Evolutionary conservation across 2,888 invertebrate species (phyloP).

Genomic region (Phortica okadai): DNA sequence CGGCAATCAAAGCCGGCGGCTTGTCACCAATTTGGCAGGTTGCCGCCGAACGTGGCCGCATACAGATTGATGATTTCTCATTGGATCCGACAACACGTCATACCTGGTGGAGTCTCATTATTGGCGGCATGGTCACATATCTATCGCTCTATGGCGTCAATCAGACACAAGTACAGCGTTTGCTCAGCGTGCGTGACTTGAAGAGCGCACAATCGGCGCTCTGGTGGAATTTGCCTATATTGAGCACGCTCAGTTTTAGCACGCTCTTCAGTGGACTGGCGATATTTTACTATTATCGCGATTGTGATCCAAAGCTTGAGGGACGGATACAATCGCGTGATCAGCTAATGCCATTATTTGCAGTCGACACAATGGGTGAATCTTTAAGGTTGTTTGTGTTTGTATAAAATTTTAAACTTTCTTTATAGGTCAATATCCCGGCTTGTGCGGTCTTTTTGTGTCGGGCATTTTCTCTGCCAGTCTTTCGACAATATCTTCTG

Average conservation of each 20-base stretch:
- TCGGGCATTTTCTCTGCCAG: conserved; percentile 95
- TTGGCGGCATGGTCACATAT: conserved; percentile 89
- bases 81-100: conserved; percentile 88
- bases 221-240: conserved; percentile 89
- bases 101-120: conserved; percentile 87
- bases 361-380: conserved; percentile 84
- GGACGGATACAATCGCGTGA: conserved; percentile 82
- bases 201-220: conserved; percentile 85
- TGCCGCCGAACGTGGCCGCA: conserved; percentile 83
- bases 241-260: conserved; percentile 83
- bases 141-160: conserved; percentile 91
- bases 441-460: conserved; percentile 92
- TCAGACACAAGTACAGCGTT: conserved; percentile 88
- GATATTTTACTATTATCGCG: conserved; percentile 88
- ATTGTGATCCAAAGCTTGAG: conserved; percentile 87
- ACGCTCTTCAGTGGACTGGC: conserved; percentile 88
- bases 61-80: conserved; percentile 83
- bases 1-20: conserved; percentile 84
- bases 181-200: conserved; percentile 84
- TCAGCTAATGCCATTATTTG: conserved; percentile 88
- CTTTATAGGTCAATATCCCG: conserved; percentile 80
- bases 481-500: conserved; percentile 92
- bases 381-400: conserved; percentile 47
- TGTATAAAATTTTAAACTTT: neutral
- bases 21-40: conserved; percentile 84